Percentiles rank a stretch among this genome's conserved stretches.
Evolutionary conservation across 2,113 vertebrate species (phyloP).

Genomic region (Tautogolabrus adspersus): DNA sequence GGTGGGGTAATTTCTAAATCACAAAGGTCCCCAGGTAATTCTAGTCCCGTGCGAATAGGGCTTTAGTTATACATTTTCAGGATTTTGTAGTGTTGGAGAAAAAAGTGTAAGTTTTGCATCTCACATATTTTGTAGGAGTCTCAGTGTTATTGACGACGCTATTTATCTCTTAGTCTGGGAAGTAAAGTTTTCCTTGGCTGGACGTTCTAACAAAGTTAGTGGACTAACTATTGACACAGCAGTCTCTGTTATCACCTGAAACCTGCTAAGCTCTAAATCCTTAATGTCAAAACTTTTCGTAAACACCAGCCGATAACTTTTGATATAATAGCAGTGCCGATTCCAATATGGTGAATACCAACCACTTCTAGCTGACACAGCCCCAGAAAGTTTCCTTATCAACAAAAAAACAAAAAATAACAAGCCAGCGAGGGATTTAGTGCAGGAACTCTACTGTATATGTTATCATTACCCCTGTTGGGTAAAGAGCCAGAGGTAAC

Average conservation of each 20-base stretch:
- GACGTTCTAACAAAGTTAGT: background rate
- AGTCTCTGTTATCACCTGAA: background rate
- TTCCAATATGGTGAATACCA: background rate
- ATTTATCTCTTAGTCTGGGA: too few relatives aligned
- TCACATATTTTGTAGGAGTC: too few relatives aligned
- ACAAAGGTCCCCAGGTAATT: too few relatives aligned
- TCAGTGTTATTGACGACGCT: too few relatives aligned
- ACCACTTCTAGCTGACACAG: background rate
- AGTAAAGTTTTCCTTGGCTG: background rate
- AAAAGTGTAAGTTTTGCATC: background rate
- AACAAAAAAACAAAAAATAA: background rate
- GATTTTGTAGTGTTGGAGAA: background rate
- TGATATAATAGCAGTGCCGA: background rate
- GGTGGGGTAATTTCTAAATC: too few relatives aligned
- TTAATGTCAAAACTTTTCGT: background rate
- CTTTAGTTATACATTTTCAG: too few relatives aligned
- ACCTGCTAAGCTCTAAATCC: background rate
- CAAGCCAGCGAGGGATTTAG: background rate
- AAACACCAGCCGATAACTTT: background rate
- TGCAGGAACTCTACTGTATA: background rate
- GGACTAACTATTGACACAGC: background rate
- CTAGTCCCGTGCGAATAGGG: too few relatives aligned
- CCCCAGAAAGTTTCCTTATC: background rate
- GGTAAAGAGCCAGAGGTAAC: background rate
- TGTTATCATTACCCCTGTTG: background rate